Evolutionary conservation across 1,140 invertebrate genomes (phyloP), one percentile per base, ranked within the genome.

Genomic region (Drosophila repleta): DNA sequence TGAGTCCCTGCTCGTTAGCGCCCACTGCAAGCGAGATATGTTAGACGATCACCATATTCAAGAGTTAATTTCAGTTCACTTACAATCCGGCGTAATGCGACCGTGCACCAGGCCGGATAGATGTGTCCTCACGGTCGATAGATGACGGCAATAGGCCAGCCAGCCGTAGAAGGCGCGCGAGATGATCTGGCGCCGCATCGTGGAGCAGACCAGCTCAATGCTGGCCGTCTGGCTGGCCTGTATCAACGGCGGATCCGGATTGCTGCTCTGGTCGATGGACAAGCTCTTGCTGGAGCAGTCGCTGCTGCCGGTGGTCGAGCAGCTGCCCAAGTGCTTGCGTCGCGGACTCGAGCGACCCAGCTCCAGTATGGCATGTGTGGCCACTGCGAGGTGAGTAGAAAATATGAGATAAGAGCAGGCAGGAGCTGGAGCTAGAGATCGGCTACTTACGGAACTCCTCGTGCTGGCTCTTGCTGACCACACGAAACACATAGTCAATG

Each of bases 131-230:
- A 99, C 97, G 1, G 97, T 99, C 56, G 96, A 96, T 74, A 99
- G 92, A 90, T 99, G 97, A n/a, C 97, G 93, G 91, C 97, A 98
- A 90, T 99, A 97, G 10, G 97, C 97, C 41, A 99, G 92, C 98
- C 97, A 99, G 46, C 98, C 98, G 91, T 99, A 98, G 92, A 99
- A 99, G 29, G 98, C 98, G 71, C 98, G 93, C 0, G 97, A 98
- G 64, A 99, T 96, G 60, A 99, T 98, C 93, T 99, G 98, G 45
- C 96, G 94, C 69, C 95, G 96, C 97, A 99, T 99, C 0, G 97
- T 98, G 88, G 96, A 95, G 93, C 98, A 99, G 15, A 99, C 95
- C 43, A 96, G 92, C 87, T 94, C 94, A 58, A 94, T 94, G 58
- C 93, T 94, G n/a, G 94, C 93, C 10, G 92, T 92, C 91, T 94